Evolutionary conservation across 2,888 invertebrate genomes (phyloP), one percentile per base, ranked within the genome.

Genomic region (Philaethria dido): DNA sequence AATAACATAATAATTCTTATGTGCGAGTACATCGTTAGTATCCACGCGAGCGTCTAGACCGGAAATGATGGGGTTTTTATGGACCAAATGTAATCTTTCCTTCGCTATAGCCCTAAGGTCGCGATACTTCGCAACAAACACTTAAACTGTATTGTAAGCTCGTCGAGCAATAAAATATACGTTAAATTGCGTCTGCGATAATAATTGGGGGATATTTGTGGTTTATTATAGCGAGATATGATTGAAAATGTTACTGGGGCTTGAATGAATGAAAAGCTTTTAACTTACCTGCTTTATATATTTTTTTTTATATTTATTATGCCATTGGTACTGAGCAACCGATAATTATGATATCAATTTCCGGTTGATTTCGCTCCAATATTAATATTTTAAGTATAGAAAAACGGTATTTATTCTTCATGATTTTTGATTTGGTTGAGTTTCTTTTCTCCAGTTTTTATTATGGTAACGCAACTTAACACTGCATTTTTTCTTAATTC

Each of bases 41-140:
- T 82, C 82, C 86, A 83, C 84, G 82, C 84, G 76, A 77, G 75
- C 76, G 87, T 86, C 88, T 87, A 86, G 87, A 85, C 88, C 80
- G 88, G 87, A 85, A 84, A 71, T 68, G 66, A 68, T 80, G 60
- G 47, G 29, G 44, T 64, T 67, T 68, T 81, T 60, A 68, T 68
- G 65, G 48, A 42, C 42, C 47, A 44, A 60, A 65, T 45, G 55
- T 69, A 62, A 62, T 62, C 66, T 59, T 64, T 64, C 52, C 64
- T 54, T 29, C 61, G 47, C 54, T 52, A 44, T 33, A 55, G 64
- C 64, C 69, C 60, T 45, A 13, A 54, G 66, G 69, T 62, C 45
- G 60, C 20, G 45, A 60, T 29, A 29, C 16, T 29, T 45, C 57
- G 14, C 25, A 45, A 44, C 25, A 60, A 60, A 60, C 29, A 45